Base-by-base conservation (phyloP, 2,113 vertebrate species). In the Leptocoma aspasia region DNA sequence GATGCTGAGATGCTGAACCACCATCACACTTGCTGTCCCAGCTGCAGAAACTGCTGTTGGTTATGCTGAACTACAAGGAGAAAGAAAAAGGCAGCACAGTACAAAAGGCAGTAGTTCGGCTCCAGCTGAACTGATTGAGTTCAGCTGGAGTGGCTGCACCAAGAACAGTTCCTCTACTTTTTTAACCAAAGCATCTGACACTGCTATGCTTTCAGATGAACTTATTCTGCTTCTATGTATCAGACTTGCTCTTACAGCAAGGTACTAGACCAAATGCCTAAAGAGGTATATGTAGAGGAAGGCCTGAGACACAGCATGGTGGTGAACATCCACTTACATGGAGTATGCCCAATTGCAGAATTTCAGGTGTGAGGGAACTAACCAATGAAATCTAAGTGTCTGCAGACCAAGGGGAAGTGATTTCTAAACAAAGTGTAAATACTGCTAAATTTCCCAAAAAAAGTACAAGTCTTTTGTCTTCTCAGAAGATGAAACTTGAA, bases 331-430 rank as follows among this genome's bases (percentile, higher is more conserved):
- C 35, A 42, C 10, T 42, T 54, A 23, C 3, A 39, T 6, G 21
- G 24, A n/a, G 11, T 15, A 70, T 1, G 1, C 0, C 1, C 24
- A 57, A 41, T 31, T 14, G 11, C 16, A 89, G 44, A 63, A 89
- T 39, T 73, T 69, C 66, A 78, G 47, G 33, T 1, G 0, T 1
- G 1, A 82, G 15, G 7, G 54, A 84, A 78, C 4, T 26, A 73
- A 52, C 11, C 0, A 3, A 21, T 63, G 21, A 73, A 78, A 52
- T 15, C 5, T 4, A 85, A 71, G 23, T 9, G 11, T 13, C 47
- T 54, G 60, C 59, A 82, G 33, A 86, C 7, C 9, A 65, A 57
- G 8, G 19, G 19, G 5, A 45, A 66, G 28, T 7, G 72, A 63
- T 81, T 89, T 89, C 59, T 84, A 63, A 61, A 26, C 0, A 0